Conservation (phyloP, 1,140 invertebrate species). For the Bacillus rossius region DNA sequence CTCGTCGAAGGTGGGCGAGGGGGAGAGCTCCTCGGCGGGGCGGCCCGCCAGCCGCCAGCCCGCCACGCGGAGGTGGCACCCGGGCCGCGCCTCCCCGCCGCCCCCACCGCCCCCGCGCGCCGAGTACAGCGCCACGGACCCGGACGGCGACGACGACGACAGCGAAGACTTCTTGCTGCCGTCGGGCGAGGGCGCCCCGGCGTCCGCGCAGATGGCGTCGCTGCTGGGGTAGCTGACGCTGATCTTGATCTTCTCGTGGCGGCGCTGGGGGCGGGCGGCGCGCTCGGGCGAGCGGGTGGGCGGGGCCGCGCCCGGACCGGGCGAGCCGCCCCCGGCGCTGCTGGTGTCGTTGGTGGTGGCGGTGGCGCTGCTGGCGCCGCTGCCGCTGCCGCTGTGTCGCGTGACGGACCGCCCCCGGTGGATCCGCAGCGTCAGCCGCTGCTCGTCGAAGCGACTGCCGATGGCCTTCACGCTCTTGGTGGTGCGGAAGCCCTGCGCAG, state of each 20-base stretch:
- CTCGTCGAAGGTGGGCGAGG: slow-evolving; percentile 47
- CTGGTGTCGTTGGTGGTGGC: slow-evolving; percentile 43
- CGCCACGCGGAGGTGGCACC: slow-evolving; percentile 42
- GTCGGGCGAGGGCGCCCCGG: slow-evolving; percentile 14
- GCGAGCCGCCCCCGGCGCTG: slow-evolving; percentile 10
- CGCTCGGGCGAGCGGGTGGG: slow-evolving; percentile 6
- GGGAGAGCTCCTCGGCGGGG: slow-evolving; percentile 24
- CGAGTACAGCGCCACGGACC: slow-evolving; percentile 42
- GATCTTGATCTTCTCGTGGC: slow-evolving; percentile 71
- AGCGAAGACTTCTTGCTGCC: slow-evolving; percentile 20
- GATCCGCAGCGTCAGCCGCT: slow-evolving; percentile 84
- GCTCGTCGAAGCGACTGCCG: slow-evolving; percentile 72
- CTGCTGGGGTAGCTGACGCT: slow-evolving; percentile 76
- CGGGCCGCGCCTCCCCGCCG: slow-evolving; percentile 28
- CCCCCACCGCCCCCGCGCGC: slow-evolving; percentile 49
- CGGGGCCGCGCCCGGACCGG: background rate
- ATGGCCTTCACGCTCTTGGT: slow-evolving; percentile 61
- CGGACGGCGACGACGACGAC: slow-evolving; percentile 34
- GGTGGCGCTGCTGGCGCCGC: slow-evolving; percentile 48
- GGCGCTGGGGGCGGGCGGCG: slow-evolving; percentile 30
- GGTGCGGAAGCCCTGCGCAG: slow-evolving; percentile 72
- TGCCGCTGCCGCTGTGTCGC: slow-evolving; percentile 26
- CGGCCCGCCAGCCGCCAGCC: slow-evolving; percentile 26
- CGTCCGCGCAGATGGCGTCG: slow-evolving; percentile 56
- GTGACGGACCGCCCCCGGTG: slow-evolving; percentile 54